These are phyloP conservation scores for Dreissena rostriformis DNA, from an alignment of 1,140 invertebrate species.

Conservation along the genomic window DNA sequence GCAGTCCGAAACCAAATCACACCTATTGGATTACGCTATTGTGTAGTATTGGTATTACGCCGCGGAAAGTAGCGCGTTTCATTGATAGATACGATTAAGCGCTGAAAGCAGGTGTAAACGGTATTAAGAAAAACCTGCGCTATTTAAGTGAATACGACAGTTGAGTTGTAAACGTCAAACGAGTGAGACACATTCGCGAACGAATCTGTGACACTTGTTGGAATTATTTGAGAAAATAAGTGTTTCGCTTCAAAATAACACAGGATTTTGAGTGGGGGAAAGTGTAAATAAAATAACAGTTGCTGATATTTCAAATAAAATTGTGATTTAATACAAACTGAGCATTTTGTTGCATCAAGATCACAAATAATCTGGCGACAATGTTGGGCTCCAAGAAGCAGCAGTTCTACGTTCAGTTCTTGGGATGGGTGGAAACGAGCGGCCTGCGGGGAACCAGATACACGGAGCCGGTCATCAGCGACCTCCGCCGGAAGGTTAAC, in stretches of 20 bases:
- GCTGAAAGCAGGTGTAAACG: constrained; percentile 35
- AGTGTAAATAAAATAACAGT: background rate
- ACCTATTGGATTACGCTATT: background rate
- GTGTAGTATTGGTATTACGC: constrained; percentile 42
- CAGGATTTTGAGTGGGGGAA: too few relatives aligned
- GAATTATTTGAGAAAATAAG: background rate
- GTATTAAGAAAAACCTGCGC: too few relatives aligned
- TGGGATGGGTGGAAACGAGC: constrained; percentile 96
- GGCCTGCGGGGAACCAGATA: constrained; percentile 92
- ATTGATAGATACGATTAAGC: constrained; percentile 43
- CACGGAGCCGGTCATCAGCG: constrained; percentile 91
- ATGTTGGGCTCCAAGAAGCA: constrained; percentile 88
- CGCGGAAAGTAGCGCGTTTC: constrained; percentile 39
- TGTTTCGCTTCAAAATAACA: background rate
- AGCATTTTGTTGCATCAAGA: background rate
- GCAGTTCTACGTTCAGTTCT: constrained; percentile 99
- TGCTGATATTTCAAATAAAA: background rate
- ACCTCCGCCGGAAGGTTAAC: constrained; percentile 88
- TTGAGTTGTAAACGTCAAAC: too few relatives aligned
- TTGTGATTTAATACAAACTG: background rate
- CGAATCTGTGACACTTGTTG: too few relatives aligned
- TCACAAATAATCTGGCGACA: background rate
- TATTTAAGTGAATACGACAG: too few relatives aligned
- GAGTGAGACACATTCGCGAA: too few relatives aligned
- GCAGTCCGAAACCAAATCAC: constrained; percentile 28